Base-by-base conservation (phyloP, 2,797 vertebrate species). In the Miichthys miiuy region DNA sequence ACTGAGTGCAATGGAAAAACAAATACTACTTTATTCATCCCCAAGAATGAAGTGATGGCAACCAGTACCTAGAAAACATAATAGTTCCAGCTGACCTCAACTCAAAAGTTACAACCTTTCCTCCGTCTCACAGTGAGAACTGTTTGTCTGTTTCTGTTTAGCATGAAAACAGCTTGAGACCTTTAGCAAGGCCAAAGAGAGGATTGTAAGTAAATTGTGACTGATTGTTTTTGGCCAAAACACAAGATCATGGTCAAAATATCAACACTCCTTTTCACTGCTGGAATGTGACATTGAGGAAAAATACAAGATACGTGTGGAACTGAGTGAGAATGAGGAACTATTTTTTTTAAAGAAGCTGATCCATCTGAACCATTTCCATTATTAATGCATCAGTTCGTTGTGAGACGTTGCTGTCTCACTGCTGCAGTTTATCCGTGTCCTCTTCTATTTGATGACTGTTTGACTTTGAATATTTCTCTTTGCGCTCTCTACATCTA, bases 171-270 rank as follows among this genome's bases (percentile, higher is more conserved):
- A 84, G 2, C 42, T 27, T 6, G 50, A 73, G 25, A 75, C 50
- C 44, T 84, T 77, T 18, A 65, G 30, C 46, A 77, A 75, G 44
- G 71, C 55, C 62, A 68, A 55, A 71, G 50, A 67, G 25, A 58
- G 25, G 41, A 72, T 64, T 76, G 70, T 46, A 14, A 20, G 34
- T 38, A 51, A 65, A 88, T 38, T 66, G 46, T 30, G 25, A 38
- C 21, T 55, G 23, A 58, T 12, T 77, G 74, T 87, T 87, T n/a
- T 78, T 30, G 65, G 38, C 50, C 72, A 77, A 83, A 91, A 86
- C 81, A 93, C 18, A 57, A 44, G 44, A 58, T 74, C 6, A 2
- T 21, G 88, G 74, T 80, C 71, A 86, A 91, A 90, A 88, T 73
- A 89, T 84, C 44, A 88, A 79, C 58, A 79, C 47, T 55, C 51